A percentile compares a stretch with the other conserved stretches of the same genome.
phyloP scores from a whole-genome alignment of 2,888 invertebrate genomes.

The Cordilura impudica region DNA sequence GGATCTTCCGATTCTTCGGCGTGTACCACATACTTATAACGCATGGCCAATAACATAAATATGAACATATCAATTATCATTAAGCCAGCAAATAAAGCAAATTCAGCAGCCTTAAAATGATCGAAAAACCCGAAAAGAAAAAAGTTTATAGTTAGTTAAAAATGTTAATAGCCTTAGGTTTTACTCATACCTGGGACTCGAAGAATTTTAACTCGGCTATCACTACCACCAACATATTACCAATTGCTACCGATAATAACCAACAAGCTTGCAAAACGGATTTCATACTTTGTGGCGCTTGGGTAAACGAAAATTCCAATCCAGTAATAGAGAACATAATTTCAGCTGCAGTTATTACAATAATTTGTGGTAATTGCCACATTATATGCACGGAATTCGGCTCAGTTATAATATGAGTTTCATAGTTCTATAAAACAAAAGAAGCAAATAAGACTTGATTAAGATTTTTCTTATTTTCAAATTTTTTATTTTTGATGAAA shows the following conservation, averaged over 20 bases:
- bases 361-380: slow-evolving; percentile 91
- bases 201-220: slow-evolving; percentile 74
- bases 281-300: slow-evolving; percentile 95
- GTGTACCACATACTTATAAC: slow-evolving; percentile 84
- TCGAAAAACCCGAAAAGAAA: too few relatives aligned
- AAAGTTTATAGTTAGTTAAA: neutral
- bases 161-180: neutral
- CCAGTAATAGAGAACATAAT: slow-evolving; percentile 98
- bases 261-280: slow-evolving; percentile 94
- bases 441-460: too few relatives aligned
- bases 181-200: slow-evolving; percentile 68
- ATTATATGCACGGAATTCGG: slow-evolving; percentile 89
- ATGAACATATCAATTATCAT: slow-evolving; percentile 91
- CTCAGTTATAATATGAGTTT: slow-evolving; percentile 77
- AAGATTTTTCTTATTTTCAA: too few relatives aligned
- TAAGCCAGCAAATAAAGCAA: slow-evolving; percentile 90
- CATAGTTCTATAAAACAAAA: slow-evolving; percentile 63
- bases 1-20: slow-evolving; percentile 56
- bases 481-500: neutral
- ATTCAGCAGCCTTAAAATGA: slow-evolving; percentile 88
- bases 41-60: slow-evolving; percentile 88
- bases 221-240: slow-evolving; percentile 94
- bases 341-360: slow-evolving; percentile 94
- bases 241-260: slow-evolving; percentile 94
- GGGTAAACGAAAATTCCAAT: slow-evolving; percentile 96